Evolutionary conservation across 2,888 invertebrate species (phyloP).

Genomic region (Epistrophella euchroma): DNA sequence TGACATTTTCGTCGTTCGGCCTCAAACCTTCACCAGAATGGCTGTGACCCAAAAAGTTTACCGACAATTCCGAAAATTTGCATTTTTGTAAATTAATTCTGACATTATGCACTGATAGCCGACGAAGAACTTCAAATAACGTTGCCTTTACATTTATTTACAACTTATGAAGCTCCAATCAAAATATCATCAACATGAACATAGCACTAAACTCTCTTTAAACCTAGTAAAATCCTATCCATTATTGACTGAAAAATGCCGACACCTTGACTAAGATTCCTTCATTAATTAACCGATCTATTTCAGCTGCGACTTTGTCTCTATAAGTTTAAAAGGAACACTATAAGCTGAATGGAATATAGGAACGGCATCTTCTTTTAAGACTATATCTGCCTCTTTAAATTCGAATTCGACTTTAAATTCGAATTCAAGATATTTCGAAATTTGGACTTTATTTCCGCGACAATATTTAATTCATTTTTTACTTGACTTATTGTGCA

Average conservation of each 20-base stretch:
- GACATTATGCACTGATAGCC: not conserved
- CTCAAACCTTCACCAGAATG: not conserved
- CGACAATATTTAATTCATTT: not conserved
- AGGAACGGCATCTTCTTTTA: too few relatives aligned
- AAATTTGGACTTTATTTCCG: not conserved
- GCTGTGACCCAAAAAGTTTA: constrained; percentile 16
- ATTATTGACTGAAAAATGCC: not conserved
- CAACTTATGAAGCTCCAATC: too few relatives aligned
- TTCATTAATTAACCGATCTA: not conserved
- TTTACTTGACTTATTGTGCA: not conserved
- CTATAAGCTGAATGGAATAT: not conserved
- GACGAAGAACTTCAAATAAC: not conserved
- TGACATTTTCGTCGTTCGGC: too few relatives aligned
- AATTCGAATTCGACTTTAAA: not conserved
- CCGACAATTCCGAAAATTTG: not conserved
- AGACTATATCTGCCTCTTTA: not conserved
- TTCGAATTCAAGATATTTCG: not conserved
- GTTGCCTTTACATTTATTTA: not conserved
- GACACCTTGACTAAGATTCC: not conserved
- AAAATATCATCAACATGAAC: too few relatives aligned
- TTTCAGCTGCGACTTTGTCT: not conserved
- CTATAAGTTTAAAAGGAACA: not conserved
- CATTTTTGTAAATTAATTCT: not conserved
- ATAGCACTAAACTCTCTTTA: not conserved
- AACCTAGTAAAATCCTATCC: too few relatives aligned